phyloP scores from a whole-genome alignment of 2,797 vertebrate species.

The Agapornis canus region DNA sequence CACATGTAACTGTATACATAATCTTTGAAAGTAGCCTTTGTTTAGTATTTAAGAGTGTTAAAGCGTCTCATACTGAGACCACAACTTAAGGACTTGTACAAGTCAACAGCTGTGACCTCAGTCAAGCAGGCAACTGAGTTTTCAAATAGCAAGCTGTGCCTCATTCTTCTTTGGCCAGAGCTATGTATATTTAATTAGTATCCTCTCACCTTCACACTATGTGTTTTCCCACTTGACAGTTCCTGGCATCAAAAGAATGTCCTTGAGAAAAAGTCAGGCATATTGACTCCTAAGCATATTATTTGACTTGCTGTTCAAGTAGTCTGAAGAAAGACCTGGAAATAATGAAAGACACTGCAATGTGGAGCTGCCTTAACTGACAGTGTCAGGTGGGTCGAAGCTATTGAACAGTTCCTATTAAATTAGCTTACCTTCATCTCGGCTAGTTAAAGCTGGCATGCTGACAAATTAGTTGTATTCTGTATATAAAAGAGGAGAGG shows the following conservation, averaged over 20 bases:
- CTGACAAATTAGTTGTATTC: slow-evolving; percentile 79
- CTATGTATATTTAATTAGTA: slow-evolving; percentile 95
- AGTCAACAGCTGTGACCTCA: slow-evolving; percentile 90
- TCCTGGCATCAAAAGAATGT: slow-evolving; percentile 94
- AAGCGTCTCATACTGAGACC: slow-evolving; percentile 15
- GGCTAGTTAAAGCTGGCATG: slow-evolving; percentile 78
- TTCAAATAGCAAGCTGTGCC: slow-evolving; percentile 92
- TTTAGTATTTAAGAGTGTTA: slow-evolving; percentile 40
- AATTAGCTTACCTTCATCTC: slow-evolving; percentile 79
- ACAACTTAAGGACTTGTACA: slow-evolving; percentile 46
- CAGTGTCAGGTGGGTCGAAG: slow-evolving; percentile 78
- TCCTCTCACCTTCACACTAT: slow-evolving; percentile 92
- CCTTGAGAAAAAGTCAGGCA: slow-evolving; percentile 91
- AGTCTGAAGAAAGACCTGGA: slow-evolving; percentile 78
- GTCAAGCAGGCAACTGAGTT: slow-evolving; percentile 86
- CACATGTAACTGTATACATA: background rate
- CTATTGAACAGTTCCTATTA: slow-evolving; percentile 81
- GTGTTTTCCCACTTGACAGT: slow-evolving; percentile 91
- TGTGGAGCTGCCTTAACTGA: slow-evolving; percentile 73
- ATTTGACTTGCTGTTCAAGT: slow-evolving; percentile 81
- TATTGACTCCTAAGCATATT: slow-evolving; percentile 85
- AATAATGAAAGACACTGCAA: slow-evolving; percentile 77
- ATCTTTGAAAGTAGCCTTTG: slow-evolving; percentile 30
- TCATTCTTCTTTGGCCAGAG: slow-evolving; percentile 87
- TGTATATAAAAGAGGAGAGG: slow-evolving; percentile 75